Conservation (phyloP, 2,797 vertebrate species). For the Ctenopoma multispine region DNA sequence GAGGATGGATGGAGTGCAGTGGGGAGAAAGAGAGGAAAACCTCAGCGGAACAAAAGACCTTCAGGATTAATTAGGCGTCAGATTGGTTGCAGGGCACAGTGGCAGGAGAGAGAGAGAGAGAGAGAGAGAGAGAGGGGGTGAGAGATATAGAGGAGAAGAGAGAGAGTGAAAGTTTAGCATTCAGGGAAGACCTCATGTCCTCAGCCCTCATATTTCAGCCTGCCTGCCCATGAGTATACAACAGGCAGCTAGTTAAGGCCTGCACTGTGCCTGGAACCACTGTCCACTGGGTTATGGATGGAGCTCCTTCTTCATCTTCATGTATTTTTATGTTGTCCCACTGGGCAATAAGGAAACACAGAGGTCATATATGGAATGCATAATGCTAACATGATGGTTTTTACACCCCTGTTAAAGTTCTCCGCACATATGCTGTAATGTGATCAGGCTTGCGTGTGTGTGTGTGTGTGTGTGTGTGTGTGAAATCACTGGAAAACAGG, state of each 20-base stretch:
- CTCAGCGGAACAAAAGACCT: conserved; percentile 86
- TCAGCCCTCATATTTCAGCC: conserved; percentile 80
- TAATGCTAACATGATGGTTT: conserved; percentile 73
- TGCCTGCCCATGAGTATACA: conserved; percentile 76
- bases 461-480: conserved; percentile 3
- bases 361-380: conserved; percentile 68
- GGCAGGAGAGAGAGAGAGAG: conserved; percentile 30
- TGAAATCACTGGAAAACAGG: conserved; percentile 15
- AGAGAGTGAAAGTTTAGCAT: conserved; percentile 72
- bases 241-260: conserved; percentile 77
- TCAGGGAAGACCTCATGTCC: conserved; percentile 75
- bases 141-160: conserved; percentile 20
- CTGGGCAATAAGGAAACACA: conserved; percentile 46
- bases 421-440: conserved; percentile 11
- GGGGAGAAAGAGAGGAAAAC: conserved; percentile 71
- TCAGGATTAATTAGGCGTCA: conserved; percentile 89
- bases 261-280: conserved; percentile 69
- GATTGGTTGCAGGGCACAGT: conserved; percentile 84
- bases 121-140: conserved; percentile 31
- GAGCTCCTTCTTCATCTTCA: conserved; percentile 57
- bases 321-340: conserved; percentile 76
- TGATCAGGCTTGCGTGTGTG: conserved; percentile 4
- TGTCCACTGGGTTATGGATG: conserved; percentile 78
- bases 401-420: conserved; percentile 18
- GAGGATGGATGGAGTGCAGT: conserved; percentile 77